A percentile compares a stretch with the other conserved stretches of the same genome.
These are phyloP conservation scores for Microctenopoma stevenorrisi DNA, from an alignment of 2,797 vertebrate species.

Conservation along the genomic window DNA sequence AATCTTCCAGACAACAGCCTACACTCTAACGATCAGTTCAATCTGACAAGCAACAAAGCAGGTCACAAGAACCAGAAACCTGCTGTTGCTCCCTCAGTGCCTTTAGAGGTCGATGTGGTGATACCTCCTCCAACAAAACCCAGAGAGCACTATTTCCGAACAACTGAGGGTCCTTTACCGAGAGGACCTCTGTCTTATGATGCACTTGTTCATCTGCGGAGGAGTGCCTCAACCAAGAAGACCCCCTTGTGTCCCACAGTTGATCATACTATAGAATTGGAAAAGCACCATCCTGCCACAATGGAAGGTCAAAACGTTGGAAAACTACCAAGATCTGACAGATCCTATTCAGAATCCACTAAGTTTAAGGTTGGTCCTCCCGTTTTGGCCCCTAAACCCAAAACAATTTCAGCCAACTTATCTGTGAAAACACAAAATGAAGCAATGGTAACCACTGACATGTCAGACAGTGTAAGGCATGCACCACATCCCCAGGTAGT, in stretches of 20 bases:
- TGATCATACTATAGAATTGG: constrained; percentile 72
- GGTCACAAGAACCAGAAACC: constrained; percentile 30
- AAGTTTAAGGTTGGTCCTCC: constrained; percentile 75
- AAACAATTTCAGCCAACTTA: constrained; percentile 81
- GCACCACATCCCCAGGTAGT: constrained; percentile 75
- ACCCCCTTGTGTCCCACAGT: constrained; percentile 70
- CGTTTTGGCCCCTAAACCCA: constrained; percentile 87
- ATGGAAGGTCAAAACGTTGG: constrained; percentile 13
- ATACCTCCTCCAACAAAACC: constrained; percentile 61
- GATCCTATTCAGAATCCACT: constrained; percentile 29
- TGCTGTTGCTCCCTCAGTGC: constrained; percentile 20
- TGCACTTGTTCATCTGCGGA: constrained; percentile 76
- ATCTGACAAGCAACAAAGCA: constrained; percentile 23
- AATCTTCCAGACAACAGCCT: constrained; percentile 23
- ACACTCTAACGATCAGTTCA: constrained; percentile 23
- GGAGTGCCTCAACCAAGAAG: constrained; percentile 75
- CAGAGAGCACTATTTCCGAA: constrained; percentile 40
- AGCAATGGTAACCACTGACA: constrained; percentile 18
- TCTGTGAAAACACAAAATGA: constrained; percentile 71
- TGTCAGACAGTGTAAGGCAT: constrained; percentile 45
- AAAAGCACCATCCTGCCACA: constrained; percentile 17
- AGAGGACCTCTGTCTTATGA: constrained; percentile 83
- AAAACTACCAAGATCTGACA: constrained; percentile 36
- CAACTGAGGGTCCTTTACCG: constrained; percentile 42
- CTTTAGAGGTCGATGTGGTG: constrained; percentile 62